These are phyloP conservation scores for Nesometra sesokonis DNA, from an alignment of 35 echinoderm and acorn worm species.

Conservation along the genomic window DNA sequence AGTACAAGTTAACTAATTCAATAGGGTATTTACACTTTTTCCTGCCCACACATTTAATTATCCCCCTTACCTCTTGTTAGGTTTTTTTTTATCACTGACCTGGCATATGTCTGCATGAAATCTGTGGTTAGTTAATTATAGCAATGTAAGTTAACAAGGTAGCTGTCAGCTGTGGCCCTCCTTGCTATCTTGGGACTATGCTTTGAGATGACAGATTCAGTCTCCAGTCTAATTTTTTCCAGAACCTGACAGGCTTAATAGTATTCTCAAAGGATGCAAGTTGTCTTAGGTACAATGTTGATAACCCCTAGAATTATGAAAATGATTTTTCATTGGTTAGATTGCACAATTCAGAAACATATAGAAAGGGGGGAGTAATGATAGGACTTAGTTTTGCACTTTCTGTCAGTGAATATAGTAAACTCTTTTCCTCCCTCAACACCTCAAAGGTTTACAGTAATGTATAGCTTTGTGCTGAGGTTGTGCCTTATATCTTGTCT, in stretches of 20 bases:
- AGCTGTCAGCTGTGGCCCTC: neutral
- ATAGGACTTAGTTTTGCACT: neutral
- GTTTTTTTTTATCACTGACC: neutral
- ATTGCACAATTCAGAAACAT: neutral
- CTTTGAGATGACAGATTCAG: neutral
- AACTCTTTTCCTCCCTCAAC: neutral
- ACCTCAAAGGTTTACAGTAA: neutral
- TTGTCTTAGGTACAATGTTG: neutral
- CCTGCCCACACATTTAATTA: neutral
- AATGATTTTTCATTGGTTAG: neutral
- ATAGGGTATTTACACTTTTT: neutral
- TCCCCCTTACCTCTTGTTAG: neutral
- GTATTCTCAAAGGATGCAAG: neutral
- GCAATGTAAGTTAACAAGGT: neutral
- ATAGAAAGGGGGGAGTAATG: neutral
- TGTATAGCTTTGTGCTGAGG: neutral
- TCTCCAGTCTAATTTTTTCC: neutral
- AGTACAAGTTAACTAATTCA: too few relatives aligned
- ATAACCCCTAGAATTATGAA: neutral
- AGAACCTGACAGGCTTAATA: neutral
- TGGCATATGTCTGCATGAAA: neutral
- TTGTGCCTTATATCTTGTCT: neutral
- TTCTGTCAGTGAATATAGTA: neutral
- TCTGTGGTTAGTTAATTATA: neutral
- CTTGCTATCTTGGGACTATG: neutral